Percentiles rank a stretch among this genome's conserved stretches.
phyloP scores from a whole-genome alignment of 1,140 invertebrate species.

The Habropoda laboriosa region DNA sequence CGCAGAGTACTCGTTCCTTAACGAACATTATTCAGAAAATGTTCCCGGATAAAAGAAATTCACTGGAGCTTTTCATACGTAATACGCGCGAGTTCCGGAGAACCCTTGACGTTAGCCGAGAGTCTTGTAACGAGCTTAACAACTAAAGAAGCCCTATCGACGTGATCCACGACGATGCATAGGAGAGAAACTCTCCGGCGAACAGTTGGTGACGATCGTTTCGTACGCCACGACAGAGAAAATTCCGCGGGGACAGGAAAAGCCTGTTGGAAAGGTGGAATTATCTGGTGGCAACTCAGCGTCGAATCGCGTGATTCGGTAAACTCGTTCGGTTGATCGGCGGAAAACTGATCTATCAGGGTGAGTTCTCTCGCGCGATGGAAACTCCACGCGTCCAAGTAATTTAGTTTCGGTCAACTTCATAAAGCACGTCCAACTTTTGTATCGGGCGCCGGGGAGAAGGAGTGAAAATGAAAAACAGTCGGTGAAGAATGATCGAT shows the following conservation, averaged over 20 bases:
- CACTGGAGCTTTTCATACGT: not conserved
- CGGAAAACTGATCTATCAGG: constrained; percentile 15
- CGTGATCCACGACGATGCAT: constrained; percentile 1
- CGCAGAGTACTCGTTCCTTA: too few species aligned
- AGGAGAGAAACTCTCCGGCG: constrained; percentile 42
- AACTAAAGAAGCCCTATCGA: constrained; percentile 57
- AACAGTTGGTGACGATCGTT: constrained; percentile 49
- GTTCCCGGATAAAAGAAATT: too few species aligned
- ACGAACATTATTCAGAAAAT: not conserved
- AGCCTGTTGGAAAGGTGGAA: constrained; percentile 1
- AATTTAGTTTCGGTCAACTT: constrained; percentile 1
- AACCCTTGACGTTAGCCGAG: constrained; percentile 55
- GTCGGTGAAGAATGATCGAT: not conserved
- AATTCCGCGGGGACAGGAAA: not conserved
- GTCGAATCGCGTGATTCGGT: constrained; percentile 16
- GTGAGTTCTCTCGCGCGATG: constrained; percentile 38
- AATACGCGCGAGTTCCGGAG: constrained; percentile 7
- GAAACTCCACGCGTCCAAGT: not conserved
- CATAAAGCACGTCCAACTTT: not conserved
- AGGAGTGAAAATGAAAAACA: not conserved
- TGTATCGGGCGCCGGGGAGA: too few species aligned
- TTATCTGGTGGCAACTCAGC: too few species aligned
- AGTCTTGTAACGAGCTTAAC: constrained; percentile 73
- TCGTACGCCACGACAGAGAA: constrained; percentile 10
- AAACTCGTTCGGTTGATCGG: not conserved